Evolutionary conservation across 2,888 invertebrate genomes (phyloP).

Genomic region (Drosophila pseudotakahashii): DNA sequence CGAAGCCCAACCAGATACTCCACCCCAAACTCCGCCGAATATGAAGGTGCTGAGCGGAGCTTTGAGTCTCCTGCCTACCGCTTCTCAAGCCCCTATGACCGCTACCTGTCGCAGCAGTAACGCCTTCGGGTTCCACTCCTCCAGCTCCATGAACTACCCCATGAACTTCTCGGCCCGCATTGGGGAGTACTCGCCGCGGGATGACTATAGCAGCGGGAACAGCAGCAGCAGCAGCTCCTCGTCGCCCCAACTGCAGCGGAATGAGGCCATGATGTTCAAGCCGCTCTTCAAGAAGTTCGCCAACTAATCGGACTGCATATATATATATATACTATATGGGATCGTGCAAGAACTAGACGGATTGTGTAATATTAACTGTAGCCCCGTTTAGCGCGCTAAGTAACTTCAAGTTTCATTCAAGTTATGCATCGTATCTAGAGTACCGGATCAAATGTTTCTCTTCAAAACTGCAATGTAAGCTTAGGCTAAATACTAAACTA

Average conservation of each 20-base stretch:
- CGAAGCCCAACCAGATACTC: slow-evolving; percentile 94
- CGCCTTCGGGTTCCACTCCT: slow-evolving; percentile 25
- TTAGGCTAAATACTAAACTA: slow-evolving; percentile 42
- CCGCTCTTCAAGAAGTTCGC: slow-evolving; percentile 94
- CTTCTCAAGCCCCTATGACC: slow-evolving; percentile 86
- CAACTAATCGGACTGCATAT: slow-evolving; percentile 16
- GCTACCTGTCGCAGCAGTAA: slow-evolving; percentile 85
- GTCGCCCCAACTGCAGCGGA: slow-evolving; percentile 69
- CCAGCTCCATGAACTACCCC: slow-evolving; percentile 48
- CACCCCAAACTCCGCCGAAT: slow-evolving; percentile 96
- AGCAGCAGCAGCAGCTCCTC: slow-evolving; percentile 74
- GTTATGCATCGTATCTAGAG: slow-evolving; percentile 44
- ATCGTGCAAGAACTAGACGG: slow-evolving; percentile 67
- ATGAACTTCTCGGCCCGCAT: slow-evolving; percentile 71
- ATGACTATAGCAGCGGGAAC: slow-evolving; percentile 74
- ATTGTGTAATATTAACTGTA: slow-evolving; percentile 71
- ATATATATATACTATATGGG: slow-evolving; percentile 50
- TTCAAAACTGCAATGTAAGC: slow-evolving; percentile 44
- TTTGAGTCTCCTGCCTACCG: slow-evolving; percentile 89
- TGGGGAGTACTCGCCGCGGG: slow-evolving; percentile 80
- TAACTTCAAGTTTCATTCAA: slow-evolving; percentile 44
- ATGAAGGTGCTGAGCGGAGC: slow-evolving; percentile 94
- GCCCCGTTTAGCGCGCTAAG: slow-evolving; percentile 29
- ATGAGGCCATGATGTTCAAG: slow-evolving; percentile 90
- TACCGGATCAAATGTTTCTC: slow-evolving; percentile 44